A percentile compares a stretch with the other conserved stretches of the same genome.
Evolutionary conservation across 2,797 vertebrate genomes (phyloP).

Genomic region (Ateles fusciceps): DNA sequence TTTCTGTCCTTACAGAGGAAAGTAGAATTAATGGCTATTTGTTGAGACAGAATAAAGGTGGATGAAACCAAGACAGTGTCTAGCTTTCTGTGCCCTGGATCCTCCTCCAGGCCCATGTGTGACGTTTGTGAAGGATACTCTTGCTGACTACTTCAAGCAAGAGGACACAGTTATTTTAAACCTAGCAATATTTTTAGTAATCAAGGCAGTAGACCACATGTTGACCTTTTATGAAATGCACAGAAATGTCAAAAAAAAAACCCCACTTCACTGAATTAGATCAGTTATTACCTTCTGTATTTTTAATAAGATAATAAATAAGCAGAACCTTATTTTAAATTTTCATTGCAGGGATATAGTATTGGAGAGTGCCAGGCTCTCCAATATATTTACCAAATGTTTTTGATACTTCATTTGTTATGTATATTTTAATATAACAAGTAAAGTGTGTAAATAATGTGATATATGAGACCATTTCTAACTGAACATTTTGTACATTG

Average conservation of each 20-base stretch:
- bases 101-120: neutral
- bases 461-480: neutral
- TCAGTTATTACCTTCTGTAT: neutral
- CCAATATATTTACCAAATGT: neutral
- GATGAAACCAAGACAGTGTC: neutral
- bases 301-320: neutral
- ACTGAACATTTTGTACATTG: neutral
- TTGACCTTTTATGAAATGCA: neutral
- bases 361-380: neutral
- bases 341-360: neutral
- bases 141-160: neutral
- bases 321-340: neutral
- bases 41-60: neutral
- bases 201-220: neutral
- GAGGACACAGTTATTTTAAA: constrained; percentile 8
- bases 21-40: neutral
- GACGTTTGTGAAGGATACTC: neutral
- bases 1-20: neutral
- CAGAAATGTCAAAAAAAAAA: neutral
- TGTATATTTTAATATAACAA: neutral
- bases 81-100: neutral
- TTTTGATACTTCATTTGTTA: neutral
- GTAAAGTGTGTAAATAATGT: neutral
- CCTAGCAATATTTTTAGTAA: neutral
- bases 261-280: neutral